phyloP scores from a whole-genome alignment of 2,888 invertebrate species.

The Anaspis maculata region DNA sequence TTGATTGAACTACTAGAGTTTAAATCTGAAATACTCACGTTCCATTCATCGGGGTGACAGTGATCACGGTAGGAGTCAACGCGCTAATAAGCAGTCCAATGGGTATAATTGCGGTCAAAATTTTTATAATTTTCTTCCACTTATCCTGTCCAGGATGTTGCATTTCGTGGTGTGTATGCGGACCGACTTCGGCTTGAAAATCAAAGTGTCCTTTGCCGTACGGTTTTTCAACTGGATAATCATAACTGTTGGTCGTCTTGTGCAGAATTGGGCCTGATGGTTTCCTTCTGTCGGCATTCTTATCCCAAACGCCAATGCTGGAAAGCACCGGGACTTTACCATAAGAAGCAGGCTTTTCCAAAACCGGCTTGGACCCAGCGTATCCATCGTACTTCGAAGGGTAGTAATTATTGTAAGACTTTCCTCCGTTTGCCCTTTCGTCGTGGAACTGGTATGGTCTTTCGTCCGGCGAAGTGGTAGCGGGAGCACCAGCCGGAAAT shows the following conservation, averaged over 20 bases:
- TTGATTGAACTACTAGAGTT: no score
- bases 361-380: conserved; percentile 4
- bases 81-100: conserved; percentile 64
- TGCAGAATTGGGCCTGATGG: not conserved
- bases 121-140: conserved; percentile 55
- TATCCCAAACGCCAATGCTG: not conserved
- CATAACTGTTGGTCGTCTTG: no score
- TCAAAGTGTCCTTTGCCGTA: conserved; percentile 17
- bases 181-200: conserved; percentile 16
- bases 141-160: conserved; percentile 34
- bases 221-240: no score
- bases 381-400: conserved; percentile 9
- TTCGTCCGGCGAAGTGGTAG: conserved; percentile 20
- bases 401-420: conserved; percentile 5
- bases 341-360: no score
- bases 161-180: conserved; percentile 12
- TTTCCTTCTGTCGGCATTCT: conserved; percentile 2
- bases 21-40: no score
- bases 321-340: no score
- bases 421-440: conserved; percentile 2
- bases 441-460: conserved; percentile 28
- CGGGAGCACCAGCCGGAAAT: conserved; percentile 25
- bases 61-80: conserved; percentile 58
- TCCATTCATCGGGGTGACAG: conserved; percentile 42
- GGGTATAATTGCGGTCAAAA: conserved; percentile 61